Base-by-base conservation (phyloP, 30 jellyfish, hydroid and myxozoan genomes). In the Mastigias papua region DNA sequence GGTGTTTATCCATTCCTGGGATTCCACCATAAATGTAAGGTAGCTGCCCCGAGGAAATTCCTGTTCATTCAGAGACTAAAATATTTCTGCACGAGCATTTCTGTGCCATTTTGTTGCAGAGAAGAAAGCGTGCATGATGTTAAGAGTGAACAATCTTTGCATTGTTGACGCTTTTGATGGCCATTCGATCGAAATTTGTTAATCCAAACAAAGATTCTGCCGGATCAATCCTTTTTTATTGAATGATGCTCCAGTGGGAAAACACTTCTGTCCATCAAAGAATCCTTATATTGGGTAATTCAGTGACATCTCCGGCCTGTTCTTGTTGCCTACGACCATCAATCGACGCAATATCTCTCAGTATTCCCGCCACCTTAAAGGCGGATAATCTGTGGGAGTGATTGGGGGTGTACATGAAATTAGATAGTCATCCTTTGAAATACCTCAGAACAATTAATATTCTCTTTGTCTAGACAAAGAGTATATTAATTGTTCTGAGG, bases 131-230 rank as follows among this genome's bases (percentile, higher is more conserved):
- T 21, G 25, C 25, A 54, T 54, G 27, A 54, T 5, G 17, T 42
- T 42, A 42, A 42, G 13, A 0, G 37, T 10, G 74, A 63, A 63
- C 74, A 63, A 25, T 63, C 74, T 23, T 27, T 20, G 42, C 74
- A 63, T 63, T 63, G 74, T 63, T 63, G 35, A 63, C 23, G 37
- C 74, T 7, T 17, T 63, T 27, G 42, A 63, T 63, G 46, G 74
- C 3, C 23, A 27, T 27, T 22, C 35, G 42, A 63, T 15, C 46
- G 23, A 63, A 63, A 27, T 63, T 26, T 27, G 74, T 19, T 10
- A 63, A 63, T 63, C 74, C 74, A 63, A 63, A 0, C 74, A 63
- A 8, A 63, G 74, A 63, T 63, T 63, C 4, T 63, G 8, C 26
- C n/a, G 74, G 74, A 63, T 63, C 11, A 23, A 6, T 63, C 46